phyloP scores from a whole-genome alignment of 2,113 vertebrate genomes.

The Sisor rabdophorus region DNA sequence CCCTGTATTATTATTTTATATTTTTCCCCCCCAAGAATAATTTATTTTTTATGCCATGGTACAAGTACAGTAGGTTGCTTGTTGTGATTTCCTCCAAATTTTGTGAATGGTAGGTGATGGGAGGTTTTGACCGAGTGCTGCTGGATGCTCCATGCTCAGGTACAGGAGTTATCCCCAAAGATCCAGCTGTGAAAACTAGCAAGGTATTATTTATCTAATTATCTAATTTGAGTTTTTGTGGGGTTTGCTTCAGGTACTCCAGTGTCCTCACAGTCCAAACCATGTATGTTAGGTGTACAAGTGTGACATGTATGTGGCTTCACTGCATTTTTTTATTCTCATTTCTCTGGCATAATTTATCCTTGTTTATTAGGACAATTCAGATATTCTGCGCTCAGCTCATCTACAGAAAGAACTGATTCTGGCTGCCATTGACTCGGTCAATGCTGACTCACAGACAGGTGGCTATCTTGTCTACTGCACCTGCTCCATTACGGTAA shows the following conservation, averaged over 20 bases:
- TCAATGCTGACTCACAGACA: constrained; percentile 79
- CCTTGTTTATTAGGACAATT: constrained; percentile 72
- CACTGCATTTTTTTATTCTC: too few relatives aligned
- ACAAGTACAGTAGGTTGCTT: background rate
- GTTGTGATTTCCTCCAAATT: constrained; percentile 6
- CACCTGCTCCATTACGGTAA: constrained; percentile 90
- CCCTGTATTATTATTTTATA: too few relatives aligned
- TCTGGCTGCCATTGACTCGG: constrained; percentile 88
- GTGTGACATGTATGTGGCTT: background rate
- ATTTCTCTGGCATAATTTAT: background rate
- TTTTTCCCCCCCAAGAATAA: background rate
- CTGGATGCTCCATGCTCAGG: constrained; percentile 95
- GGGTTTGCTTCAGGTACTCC: too few relatives aligned
- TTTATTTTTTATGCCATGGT: background rate
- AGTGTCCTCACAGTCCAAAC: too few relatives aligned
- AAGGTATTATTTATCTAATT: constrained; percentile 72
- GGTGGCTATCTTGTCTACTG: constrained; percentile 94
- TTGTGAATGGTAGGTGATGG: constrained; percentile 75
- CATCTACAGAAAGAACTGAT: constrained; percentile 95
- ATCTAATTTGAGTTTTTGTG: too few relatives aligned
- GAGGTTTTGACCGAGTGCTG: constrained; percentile 91
- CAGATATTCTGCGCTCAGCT: constrained; percentile 83
- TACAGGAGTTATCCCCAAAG: constrained; percentile 93
- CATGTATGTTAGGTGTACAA: too few relatives aligned
- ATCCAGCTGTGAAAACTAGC: constrained; percentile 92